Evolutionary conservation across 2,797 vertebrate genomes (phyloP), one percentile per base, ranked within the genome.

Genomic region (Sarcoramphus papa): DNA sequence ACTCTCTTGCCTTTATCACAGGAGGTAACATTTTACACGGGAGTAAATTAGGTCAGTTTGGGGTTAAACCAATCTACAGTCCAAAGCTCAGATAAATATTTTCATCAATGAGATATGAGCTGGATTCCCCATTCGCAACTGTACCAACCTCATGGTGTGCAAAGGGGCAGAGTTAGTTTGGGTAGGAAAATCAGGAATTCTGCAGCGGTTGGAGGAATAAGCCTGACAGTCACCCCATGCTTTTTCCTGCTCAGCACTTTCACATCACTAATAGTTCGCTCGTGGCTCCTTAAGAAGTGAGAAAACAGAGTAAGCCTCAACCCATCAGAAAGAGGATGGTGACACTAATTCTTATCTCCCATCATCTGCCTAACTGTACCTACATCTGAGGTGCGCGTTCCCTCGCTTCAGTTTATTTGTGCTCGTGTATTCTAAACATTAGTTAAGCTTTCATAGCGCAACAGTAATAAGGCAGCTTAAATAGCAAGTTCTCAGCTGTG

Each of bases 381-480:
- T 27, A 23, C 57, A 73, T 16, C 30, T 1, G 0, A 89, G 31
- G 17, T 33, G 21, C 6, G 1, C 9, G 2, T 40, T 92, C 24
- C 54, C 33, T 40, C 3, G 1, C 2, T 11, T 89, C 41, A 25
- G n/a, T 64, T 88, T 72, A 33, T 93, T 73, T 91, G 23, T 56
- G 31, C 30, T 88, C 37, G 2, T 60, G 15, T 67, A 18, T 76
- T 90, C 76, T 45, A 41, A 91, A 73, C 19, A 14, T 65, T 77
- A 84, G 43, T 92, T 90, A 95, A 81, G 51, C 24, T 91, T 90
- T 92, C 4, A 1, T 14, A 79, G 73, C 0, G 0, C 69, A 84
- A 88, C 90, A 83, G 79, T 92, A 94, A 95, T 93, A 86, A 96
- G 62, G 47, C 73, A 84, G 73, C 51, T 78, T 84, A 85, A 94